A percentile compares a stretch with the other conserved stretches of the same genome.
phyloP scores from a whole-genome alignment of 2,113 vertebrate genomes.

The Chaetodon trifascialis region DNA sequence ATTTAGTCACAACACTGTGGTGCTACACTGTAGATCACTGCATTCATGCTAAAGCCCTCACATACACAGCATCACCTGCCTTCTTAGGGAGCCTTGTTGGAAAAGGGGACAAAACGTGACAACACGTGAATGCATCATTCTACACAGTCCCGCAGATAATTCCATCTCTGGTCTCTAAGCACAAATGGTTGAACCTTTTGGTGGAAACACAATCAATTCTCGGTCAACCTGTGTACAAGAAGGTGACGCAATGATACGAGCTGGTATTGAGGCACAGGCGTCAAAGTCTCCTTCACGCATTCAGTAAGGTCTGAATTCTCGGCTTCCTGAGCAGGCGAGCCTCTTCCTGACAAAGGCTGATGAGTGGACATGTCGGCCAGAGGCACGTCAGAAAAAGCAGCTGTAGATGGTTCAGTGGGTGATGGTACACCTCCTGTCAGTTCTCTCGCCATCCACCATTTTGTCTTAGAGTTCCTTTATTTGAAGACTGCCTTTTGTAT shows the following conservation, averaged over 20 bases:
- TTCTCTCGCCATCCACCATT: slow-evolving; percentile 67
- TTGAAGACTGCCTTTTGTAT: slow-evolving; percentile 72
- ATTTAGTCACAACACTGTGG: not conserved
- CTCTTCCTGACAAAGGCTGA: slow-evolving; percentile 68
- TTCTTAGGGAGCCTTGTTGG: not conserved
- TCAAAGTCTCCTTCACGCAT: slow-evolving; percentile 43
- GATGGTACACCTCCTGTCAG: slow-evolving; percentile 71
- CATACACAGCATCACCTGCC: not conserved
- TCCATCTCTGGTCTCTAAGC: slow-evolving; percentile 2
- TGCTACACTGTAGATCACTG: slow-evolving; percentile 7
- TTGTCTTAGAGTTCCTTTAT: slow-evolving; percentile 71
- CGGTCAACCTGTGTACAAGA: slow-evolving; percentile 39
- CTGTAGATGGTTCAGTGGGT: slow-evolving; percentile 58
- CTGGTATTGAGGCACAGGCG: slow-evolving; percentile 8
- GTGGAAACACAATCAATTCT: slow-evolving; percentile 34
- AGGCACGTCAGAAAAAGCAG: slow-evolving; percentile 57
- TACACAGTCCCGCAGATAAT: not conserved
- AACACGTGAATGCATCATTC: not conserved
- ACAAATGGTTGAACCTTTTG: slow-evolving; percentile 39
- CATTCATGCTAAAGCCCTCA: slow-evolving; percentile 17
- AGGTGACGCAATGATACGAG: slow-evolving; percentile 14
- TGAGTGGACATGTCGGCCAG: slow-evolving; percentile 65
- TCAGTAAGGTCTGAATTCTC: slow-evolving; percentile 41
- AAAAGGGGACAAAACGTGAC: not conserved
- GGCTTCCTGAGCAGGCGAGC: slow-evolving; percentile 35